Percentiles rank a stretch among this genome's conserved stretches.
These are phyloP conservation scores for Plodia interpunctella DNA, from an alignment of 1,140 invertebrate species.

Conservation along the genomic window DNA sequence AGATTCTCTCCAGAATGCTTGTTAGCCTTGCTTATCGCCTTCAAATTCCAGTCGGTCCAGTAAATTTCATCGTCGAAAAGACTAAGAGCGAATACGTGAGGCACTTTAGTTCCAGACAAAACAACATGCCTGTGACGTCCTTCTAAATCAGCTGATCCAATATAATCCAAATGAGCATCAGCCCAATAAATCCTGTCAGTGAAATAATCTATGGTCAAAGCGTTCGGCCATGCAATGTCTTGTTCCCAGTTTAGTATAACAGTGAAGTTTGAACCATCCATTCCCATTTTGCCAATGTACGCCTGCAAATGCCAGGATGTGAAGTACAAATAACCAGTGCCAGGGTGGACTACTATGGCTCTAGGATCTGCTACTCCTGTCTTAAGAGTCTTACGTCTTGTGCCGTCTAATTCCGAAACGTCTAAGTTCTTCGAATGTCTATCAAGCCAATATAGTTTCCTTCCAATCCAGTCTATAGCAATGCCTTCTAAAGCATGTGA, in stretches of 20 bases:
- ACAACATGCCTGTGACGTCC: slow-evolving; percentile 91
- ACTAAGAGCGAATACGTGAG: slow-evolving; percentile 95
- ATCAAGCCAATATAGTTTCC: slow-evolving; percentile 99
- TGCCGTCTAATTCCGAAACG: slow-evolving; percentile 95
- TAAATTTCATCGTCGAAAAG: slow-evolving; percentile 96
- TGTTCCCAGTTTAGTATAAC: slow-evolving; percentile 94
- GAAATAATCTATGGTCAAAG: slow-evolving; percentile 97
- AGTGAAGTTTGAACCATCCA: slow-evolving; percentile 96
- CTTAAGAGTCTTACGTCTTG: slow-evolving; percentile 91
- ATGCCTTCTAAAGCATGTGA: slow-evolving; percentile 97
- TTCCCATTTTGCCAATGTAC: slow-evolving; percentile 97
- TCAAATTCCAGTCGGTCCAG: slow-evolving; percentile 99
- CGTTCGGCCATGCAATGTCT: slow-evolving; percentile 98
- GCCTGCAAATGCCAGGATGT: slow-evolving; percentile 97
- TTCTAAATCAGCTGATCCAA: slow-evolving; percentile 95
- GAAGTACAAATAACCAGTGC: slow-evolving; percentile 95
- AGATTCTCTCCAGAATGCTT: slow-evolving; percentile 92
- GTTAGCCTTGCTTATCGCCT: slow-evolving; percentile 90
- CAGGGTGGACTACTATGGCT: slow-evolving; percentile 96
- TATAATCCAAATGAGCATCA: slow-evolving; percentile 98
- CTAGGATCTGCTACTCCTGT: slow-evolving; percentile 93
- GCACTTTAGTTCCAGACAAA: slow-evolving; percentile 87
- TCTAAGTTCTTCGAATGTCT: slow-evolving; percentile 95
- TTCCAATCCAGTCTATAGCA: slow-evolving; percentile 96
- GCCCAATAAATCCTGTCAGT: slow-evolving; percentile 97